Percentiles rank a stretch among this genome's conserved stretches.
These are phyloP conservation scores for Potorous gilbertii DNA, from an alignment of 2,797 vertebrate species.

Conservation along the genomic window DNA sequence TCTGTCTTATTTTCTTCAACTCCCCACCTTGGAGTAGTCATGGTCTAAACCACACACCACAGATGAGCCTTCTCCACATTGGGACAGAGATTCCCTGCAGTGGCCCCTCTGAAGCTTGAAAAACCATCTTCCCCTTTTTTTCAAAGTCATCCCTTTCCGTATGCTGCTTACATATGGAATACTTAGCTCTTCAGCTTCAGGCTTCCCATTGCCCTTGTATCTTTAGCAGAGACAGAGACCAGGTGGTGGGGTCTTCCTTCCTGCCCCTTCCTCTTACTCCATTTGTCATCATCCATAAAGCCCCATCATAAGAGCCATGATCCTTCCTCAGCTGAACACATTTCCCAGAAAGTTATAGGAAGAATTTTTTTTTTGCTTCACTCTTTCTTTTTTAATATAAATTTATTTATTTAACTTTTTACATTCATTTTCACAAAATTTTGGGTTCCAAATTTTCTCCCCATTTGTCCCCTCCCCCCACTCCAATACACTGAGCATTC, in stretches of 20 bases:
- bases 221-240: slow-evolving; percentile 37
- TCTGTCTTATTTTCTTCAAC: background rate
- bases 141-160: slow-evolving; percentile 51
- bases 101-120: background rate
- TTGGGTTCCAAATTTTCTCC: no score
- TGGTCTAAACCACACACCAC: background rate
- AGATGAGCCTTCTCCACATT: background rate
- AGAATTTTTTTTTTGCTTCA: background rate
- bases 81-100: background rate
- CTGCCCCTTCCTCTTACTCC: background rate
- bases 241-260: slow-evolving; percentile 34
- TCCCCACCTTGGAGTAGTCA: background rate
- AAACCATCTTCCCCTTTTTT: slow-evolving; percentile 3
- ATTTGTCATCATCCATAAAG: background rate
- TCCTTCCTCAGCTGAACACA: background rate
- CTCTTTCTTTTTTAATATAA: no score
- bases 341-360: background rate
- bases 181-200: slow-evolving; percentile 50
- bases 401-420: no score
- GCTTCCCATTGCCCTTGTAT: background rate
- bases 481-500: no score
- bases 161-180: slow-evolving; percentile 24
- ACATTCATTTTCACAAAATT: no score
- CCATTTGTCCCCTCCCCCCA: no score
- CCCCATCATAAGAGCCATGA: background rate